A percentile compares a stretch with the other conserved stretches of the same genome.
phyloP scores from a whole-genome alignment of 2,888 invertebrate species.

The Dryobotodes eremita region DNA sequence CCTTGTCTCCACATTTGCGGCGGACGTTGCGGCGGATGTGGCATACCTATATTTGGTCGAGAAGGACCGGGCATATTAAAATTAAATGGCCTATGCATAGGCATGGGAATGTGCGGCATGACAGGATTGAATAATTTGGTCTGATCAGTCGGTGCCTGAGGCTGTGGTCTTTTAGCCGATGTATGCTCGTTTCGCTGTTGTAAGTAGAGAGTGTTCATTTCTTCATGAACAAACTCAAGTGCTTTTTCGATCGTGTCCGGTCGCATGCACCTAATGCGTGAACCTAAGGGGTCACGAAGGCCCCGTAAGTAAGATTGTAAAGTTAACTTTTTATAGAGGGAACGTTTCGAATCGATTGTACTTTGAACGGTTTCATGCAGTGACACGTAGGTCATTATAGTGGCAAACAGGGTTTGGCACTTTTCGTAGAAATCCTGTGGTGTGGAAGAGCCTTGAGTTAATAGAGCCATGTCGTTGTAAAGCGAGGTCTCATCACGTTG shows the following conservation, averaged over 20 bases:
- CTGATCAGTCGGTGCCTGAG: too few relatives aligned
- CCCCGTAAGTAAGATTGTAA: constrained; percentile 16
- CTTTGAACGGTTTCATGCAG: constrained; percentile 54
- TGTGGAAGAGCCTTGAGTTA: constrained; percentile 54
- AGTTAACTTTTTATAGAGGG: constrained; percentile 42
- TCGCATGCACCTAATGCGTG: constrained; percentile 64
- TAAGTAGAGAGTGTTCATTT: constrained; percentile 50
- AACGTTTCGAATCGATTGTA: constrained; percentile 42
- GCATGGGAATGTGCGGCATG: neutral
- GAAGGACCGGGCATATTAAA: constrained; percentile 6
- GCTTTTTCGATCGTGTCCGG: constrained; percentile 18
- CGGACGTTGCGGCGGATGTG: too few relatives aligned
- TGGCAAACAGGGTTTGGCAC: constrained; percentile 13
- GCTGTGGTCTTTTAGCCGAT: too few relatives aligned
- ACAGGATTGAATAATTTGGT: too few relatives aligned
- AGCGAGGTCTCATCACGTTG: constrained; percentile 56
- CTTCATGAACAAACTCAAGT: constrained; percentile 41
- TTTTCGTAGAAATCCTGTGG: constrained; percentile 7
- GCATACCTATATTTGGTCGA: too few relatives aligned
- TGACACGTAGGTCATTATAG: constrained; percentile 4
- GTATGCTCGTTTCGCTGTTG: constrained; percentile 39
- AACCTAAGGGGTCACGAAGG: constrained; percentile 24
- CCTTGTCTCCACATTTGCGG: too few relatives aligned
- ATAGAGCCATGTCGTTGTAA: constrained; percentile 46
- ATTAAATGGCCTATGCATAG: neutral